Base-by-base conservation (phyloP, 2,113 vertebrate genomes). In the Platanista minor region DNA sequence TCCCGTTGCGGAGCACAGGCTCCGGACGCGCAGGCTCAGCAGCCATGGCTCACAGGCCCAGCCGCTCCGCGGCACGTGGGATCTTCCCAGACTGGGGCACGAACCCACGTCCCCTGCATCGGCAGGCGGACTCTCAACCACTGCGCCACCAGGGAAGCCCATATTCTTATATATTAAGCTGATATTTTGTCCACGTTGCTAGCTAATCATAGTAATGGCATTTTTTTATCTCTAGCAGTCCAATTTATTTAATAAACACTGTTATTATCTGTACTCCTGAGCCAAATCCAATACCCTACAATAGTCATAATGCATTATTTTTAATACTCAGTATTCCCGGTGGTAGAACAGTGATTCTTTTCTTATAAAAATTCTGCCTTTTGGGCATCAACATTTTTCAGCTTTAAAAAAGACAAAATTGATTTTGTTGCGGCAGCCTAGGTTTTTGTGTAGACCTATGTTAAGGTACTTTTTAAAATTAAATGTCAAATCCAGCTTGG, bases 401-500 rank as follows among this genome's bases (percentile, higher is more conserved):
- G 80, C 41, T 95, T 98, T 97, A 98, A 98, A 92, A 96, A 97
- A 97, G 64, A 93, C 77, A 64, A 87, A 95, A 98, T 71, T 93
- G 95, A 96, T 98, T 98, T 94, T 92, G 64, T 74, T 82, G 10
- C 85, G 75, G 61, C 64, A 93, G 64, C 36, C 69, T 49, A 7
- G 8, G 1, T 25, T 84, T 77, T 72, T 96, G n/a, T 33, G 39
- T 87, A 96, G 78, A 94, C 77, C 95, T 94, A 86, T 95, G 96
- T 96, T 97, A 96, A 95, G 93, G 87, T 94, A 96, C 92, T 97
- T 98, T 98, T 97, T 95, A 33, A 3, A 98, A 98, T 98, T 98
- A 98, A 98, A 98, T 98, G 96, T 98, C 98, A 98, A 96, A 98
- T 91, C 83, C 96, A 98, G 87, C 86, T 94, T 97, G 98, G 96